Evolutionary conservation across 2,888 invertebrate genomes (phyloP).

Genomic region (Polydrusus tereticollis): DNA sequence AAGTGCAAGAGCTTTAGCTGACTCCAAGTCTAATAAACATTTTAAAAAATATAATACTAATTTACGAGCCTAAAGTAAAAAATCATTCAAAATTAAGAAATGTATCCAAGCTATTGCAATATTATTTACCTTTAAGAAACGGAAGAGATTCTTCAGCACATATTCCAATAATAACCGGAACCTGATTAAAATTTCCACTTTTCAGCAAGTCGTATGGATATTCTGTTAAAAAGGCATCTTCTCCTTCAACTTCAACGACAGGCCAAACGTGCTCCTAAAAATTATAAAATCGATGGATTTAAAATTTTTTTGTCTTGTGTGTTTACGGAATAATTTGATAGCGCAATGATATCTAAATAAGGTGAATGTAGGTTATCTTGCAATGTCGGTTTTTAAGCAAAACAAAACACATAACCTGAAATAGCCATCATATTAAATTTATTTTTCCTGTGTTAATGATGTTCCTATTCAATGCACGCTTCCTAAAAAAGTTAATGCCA

Average conservation of each 20-base stretch:
- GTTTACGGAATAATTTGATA: too few species aligned
- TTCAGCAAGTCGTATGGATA: slow-evolving; percentile 42
- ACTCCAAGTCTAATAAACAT: neutral
- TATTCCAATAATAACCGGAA: slow-evolving; percentile 49
- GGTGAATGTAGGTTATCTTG: too few species aligned
- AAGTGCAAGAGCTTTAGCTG: neutral
- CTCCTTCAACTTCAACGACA: slow-evolving; percentile 40
- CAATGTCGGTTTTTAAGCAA: too few species aligned
- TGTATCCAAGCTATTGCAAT: neutral
- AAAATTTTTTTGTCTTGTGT: too few species aligned
- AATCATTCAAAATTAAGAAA: neutral
- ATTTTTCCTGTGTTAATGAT: too few species aligned
- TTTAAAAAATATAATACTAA: too few species aligned
- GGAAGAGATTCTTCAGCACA: slow-evolving; percentile 50
- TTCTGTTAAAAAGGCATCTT: slow-evolving; percentile 49
- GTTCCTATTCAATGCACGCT: too few species aligned
- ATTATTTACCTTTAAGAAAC: slow-evolving; percentile 1
- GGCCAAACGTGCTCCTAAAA: neutral
- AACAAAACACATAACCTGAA: too few species aligned
- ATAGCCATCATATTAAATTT: too few species aligned
- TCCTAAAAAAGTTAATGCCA: too few species aligned
- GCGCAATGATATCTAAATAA: too few species aligned
- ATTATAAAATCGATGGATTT: neutral
- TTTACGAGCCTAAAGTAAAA: neutral
- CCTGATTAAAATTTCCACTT: slow-evolving; percentile 46